These are phyloP conservation scores for Hypsopygia costalis DNA, from an alignment of 2,888 invertebrate genomes.

Conservation along the genomic window DNA sequence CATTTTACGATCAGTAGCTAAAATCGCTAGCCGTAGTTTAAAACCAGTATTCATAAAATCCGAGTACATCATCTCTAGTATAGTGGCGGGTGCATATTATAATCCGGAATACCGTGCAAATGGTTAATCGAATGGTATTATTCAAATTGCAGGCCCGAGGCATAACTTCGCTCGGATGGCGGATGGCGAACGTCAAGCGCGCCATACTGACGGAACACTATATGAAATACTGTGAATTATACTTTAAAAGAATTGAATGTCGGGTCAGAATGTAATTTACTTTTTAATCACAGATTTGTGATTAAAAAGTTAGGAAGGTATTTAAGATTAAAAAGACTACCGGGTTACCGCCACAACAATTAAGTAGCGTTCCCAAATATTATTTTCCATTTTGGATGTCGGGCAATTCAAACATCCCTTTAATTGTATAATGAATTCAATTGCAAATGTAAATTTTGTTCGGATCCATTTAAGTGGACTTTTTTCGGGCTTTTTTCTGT, in stretches of 20 bases:
- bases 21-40: neutral
- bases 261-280: neutral
- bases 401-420: too few species aligned
- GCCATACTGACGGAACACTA: neutral
- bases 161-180: constrained; percentile 18
- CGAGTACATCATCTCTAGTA: neutral
- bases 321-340: too few species aligned
- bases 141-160: constrained; percentile 45
- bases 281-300: too few species aligned
- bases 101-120: constrained; percentile 34
- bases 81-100: constrained; percentile 23
- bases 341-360: too few species aligned
- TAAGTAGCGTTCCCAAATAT: too few species aligned
- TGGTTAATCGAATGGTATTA: constrained; percentile 46
- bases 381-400: too few species aligned
- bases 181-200: neutral
- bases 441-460: too few species aligned
- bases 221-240: neutral
- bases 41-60: constrained; percentile 4
- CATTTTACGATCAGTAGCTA: too few species aligned
- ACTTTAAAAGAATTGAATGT: neutral
- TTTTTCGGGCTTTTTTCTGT: too few species aligned
- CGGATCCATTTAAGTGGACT: too few species aligned
- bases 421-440: too few species aligned
- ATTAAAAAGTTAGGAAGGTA: too few species aligned